Percentiles rank a stretch among this genome's conserved stretches.
Conservation (phyloP, 2,113 vertebrate species). For the Hipposideros armiger region DNA sequence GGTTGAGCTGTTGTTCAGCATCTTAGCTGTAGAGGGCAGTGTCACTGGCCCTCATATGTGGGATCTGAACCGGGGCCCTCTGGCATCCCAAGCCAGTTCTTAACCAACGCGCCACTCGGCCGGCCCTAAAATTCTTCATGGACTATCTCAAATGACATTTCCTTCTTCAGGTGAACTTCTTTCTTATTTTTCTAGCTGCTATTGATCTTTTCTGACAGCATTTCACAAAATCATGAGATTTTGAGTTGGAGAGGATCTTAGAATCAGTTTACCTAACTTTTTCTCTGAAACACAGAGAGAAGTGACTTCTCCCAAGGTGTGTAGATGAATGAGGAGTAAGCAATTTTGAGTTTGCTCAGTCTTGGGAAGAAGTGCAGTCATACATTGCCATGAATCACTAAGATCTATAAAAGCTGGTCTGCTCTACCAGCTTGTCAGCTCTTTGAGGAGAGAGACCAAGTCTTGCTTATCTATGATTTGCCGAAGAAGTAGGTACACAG, state of each 20-base stretch:
- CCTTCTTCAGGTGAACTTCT: not conserved
- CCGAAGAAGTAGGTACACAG: not conserved
- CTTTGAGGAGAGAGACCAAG: not conserved
- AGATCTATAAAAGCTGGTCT: not conserved
- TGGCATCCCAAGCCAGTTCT: too few relatives aligned
- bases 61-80: too few relatives aligned
- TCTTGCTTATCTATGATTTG: not conserved
- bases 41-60: too few relatives aligned
- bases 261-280: conserved; percentile 41
- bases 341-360: not conserved
- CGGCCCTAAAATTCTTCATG: conserved; percentile 37
- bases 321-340: not conserved
- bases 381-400: not conserved
- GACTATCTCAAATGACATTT: conserved; percentile 29
- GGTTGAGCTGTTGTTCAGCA: too few relatives aligned
- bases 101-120: too few relatives aligned
- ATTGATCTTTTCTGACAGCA: not conserved
- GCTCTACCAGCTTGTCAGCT: not conserved
- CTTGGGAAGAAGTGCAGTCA: not conserved
- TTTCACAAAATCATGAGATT: conserved; percentile 57
- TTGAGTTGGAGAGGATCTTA: not conserved
- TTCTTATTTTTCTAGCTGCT: conserved; percentile 12
- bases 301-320: not conserved
- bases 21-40: too few relatives aligned
- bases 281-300: conserved; percentile 22